Percentiles rank a stretch among this genome's conserved stretches.
Conservation (phyloP, 2,888 invertebrate species). For the Troides helena region DNA sequence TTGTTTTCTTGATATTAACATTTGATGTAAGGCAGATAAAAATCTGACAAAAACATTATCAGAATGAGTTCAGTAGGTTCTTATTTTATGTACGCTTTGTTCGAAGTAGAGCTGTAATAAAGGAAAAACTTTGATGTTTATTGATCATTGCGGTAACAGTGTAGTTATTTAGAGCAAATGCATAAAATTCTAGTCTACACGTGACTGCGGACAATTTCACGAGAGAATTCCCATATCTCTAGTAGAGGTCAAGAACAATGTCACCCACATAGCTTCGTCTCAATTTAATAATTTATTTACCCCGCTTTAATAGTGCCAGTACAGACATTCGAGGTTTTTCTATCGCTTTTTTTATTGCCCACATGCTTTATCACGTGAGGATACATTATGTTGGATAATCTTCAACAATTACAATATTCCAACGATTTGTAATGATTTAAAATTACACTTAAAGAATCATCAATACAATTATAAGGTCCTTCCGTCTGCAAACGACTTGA, state of each 20-base stretch:
- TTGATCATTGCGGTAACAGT: not conserved
- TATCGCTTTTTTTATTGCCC: slow-evolving; percentile 42
- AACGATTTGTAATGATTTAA: slow-evolving; percentile 1
- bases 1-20: not conserved
- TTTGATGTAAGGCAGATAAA: too few species aligned
- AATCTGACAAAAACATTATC: too few species aligned
- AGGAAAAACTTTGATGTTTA: too few species aligned
- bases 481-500: slow-evolving; percentile 52
- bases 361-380: slow-evolving; percentile 43
- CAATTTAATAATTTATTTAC: slow-evolving; percentile 49
- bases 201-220: slow-evolving; percentile 36
- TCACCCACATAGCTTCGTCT: slow-evolving; percentile 55
- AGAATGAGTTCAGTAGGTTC: too few species aligned
- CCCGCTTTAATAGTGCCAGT: slow-evolving; percentile 42
- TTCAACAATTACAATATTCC: slow-evolving; percentile 7
- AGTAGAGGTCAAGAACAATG: slow-evolving; percentile 56
- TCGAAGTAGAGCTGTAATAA: too few species aligned
- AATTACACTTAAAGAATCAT: slow-evolving; percentile 11
- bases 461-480: slow-evolving; percentile 44
- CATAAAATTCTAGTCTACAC: slow-evolving; percentile 22
- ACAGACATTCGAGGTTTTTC: slow-evolving; percentile 34
- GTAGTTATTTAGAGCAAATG: not conserved
- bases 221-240: slow-evolving; percentile 51
- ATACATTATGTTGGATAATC: slow-evolving; percentile 39
- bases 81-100: too few species aligned